Evolutionary conservation across 2,113 vertebrate species (phyloP), one percentile per base, ranked within the genome.

Genomic region (Glareola pratincola): DNA sequence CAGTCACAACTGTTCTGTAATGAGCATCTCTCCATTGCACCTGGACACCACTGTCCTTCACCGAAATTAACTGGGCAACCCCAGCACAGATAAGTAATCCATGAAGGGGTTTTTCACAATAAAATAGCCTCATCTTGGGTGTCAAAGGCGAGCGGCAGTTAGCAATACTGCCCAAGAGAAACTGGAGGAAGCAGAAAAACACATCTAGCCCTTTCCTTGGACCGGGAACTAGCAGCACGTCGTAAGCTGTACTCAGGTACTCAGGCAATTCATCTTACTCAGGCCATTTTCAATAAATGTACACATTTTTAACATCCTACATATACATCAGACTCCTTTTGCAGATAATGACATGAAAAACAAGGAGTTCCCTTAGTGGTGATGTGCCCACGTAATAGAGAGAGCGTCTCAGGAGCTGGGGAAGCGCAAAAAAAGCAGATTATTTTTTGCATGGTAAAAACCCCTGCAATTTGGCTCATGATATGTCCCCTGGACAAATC

Each of bases 341-440:
- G 86, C 84, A 94, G 94, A 79, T 83, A 93, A 94, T 62, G 62
- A 92, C 51, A 92, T 72, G 78, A 96, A 94, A 95, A 94, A 69
- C 93, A 95, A 77, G 96, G 94, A 92, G 85, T 94, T 95, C 91
- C 95, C 92, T 83, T 92, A 80, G 92, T 14, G 66, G 79, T 88
- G 67, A 59, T 76, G 76, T 83, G 75, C 94, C 95, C 82, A 86
- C 39, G 6, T 83, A 95, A 79, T 45, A 80, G 56, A 96, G 78
- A 36, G 14, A 76, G 56, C 0, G 1, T 53, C 64, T 94, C 75
- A 24, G 85, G 92, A 91, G 29, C 53, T 69, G 53, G 32, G 41
- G 57, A 95, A 36, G 56, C 71, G 41, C 51, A 73, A 43, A 95
- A 95, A 75, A 62, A 82, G 17, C 30, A 75, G 80, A 26, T 14